These are phyloP conservation scores for Mus caroli DNA, from an alignment of 2,797 vertebrate species.

Conservation along the genomic window DNA sequence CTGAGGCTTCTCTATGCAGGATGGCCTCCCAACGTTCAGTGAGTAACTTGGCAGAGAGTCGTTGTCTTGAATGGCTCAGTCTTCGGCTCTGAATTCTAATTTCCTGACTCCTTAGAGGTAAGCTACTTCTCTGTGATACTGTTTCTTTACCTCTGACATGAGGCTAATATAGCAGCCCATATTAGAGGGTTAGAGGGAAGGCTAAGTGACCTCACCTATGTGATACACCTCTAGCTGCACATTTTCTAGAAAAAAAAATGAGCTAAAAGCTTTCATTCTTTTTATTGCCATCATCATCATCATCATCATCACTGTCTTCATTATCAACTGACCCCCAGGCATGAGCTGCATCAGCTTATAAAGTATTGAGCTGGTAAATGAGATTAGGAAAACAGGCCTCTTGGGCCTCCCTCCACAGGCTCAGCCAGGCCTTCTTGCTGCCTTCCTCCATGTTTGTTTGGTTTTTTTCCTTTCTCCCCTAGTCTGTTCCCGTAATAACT, in stretches of 20 bases:
- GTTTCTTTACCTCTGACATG: slow-evolving; percentile 32
- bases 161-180: not conserved
- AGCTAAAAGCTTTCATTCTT: not conserved
- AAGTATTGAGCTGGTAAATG: not conserved
- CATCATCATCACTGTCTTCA: slow-evolving; percentile 21
- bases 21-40: not conserved
- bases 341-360: not conserved
- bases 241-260: slow-evolving; percentile 25
- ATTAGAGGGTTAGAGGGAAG: not conserved
- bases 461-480: not conserved
- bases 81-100: slow-evolving; percentile 22
- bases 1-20: not conserved
- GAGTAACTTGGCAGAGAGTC: slow-evolving; percentile 5
- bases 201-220: not conserved
- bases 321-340: not conserved
- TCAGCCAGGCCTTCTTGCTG: not conserved
- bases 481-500: slow-evolving; percentile 56
- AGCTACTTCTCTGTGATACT: slow-evolving; percentile 11
- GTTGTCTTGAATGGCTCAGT: not conserved
- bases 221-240: not conserved
- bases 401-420: not conserved
- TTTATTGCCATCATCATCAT: not conserved
- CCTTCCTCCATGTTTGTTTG: slow-evolving; percentile 25
- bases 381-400: slow-evolving; percentile 44
- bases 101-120: not conserved